Percentiles rank a stretch among this genome's conserved stretches.
These are phyloP conservation scores for Magallana nippona DNA, from an alignment of 2,888 invertebrate species.

Conservation along the genomic window DNA sequence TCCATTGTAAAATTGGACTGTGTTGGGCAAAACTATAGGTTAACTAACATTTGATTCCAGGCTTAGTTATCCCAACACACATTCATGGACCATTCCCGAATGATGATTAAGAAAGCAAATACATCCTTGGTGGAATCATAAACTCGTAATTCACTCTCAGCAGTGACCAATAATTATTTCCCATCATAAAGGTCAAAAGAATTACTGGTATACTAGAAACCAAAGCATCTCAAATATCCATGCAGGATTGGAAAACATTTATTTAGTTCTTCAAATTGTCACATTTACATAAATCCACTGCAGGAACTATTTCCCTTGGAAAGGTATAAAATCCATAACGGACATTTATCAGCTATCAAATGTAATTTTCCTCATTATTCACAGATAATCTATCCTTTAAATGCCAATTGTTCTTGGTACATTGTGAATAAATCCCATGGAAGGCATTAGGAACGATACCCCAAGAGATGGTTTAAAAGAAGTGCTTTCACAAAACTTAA, in stretches of 20 bases:
- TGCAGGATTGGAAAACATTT: background rate
- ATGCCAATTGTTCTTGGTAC: background rate
- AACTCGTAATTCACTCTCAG: background rate
- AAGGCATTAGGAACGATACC: background rate
- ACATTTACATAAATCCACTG: background rate
- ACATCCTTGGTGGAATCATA: background rate
- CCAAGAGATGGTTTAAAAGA: conserved; percentile 6
- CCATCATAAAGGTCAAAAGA: background rate
- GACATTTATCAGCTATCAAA: background rate
- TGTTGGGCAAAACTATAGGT: background rate
- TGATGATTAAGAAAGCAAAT: background rate
- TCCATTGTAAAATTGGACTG: background rate
- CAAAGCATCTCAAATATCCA: background rate
- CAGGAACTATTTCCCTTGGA: conserved; percentile 4
- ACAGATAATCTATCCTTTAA: background rate
- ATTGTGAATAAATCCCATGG: background rate
- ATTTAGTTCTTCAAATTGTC: background rate
- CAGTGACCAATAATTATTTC: background rate
- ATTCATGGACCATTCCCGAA: background rate
- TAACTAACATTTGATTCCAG: background rate
- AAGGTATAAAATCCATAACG: conserved; percentile 24
- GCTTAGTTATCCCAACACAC: background rate
- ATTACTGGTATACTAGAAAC: background rate
- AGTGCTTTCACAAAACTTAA: background rate
- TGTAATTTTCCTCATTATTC: conserved; percentile 18